Base-by-base conservation (phyloP, 2,797 vertebrate species). In the Microctenopoma steveboyesi region DNA sequence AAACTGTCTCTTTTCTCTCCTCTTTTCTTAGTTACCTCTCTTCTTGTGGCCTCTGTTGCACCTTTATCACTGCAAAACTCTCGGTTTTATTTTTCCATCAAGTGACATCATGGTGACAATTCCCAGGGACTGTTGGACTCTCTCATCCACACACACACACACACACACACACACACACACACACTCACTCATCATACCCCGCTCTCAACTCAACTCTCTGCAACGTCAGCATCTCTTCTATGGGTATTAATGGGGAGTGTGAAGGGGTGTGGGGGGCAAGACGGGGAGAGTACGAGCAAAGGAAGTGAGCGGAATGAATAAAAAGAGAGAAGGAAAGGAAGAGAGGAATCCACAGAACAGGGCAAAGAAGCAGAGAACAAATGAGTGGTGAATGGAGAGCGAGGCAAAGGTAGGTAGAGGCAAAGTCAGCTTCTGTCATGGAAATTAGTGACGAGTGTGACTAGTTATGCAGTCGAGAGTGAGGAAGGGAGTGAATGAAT, bases 171-270 rank as follows among this genome's bases (percentile, higher is more conserved):
- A 27, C 11, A 4, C 5, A 65, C 4, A 27, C 11, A 4, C 5
- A 6, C 16, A 8, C 18, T 18, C 18, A 22, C 18, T 28, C 4
- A 11, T 25, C 54, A 69, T 67, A 28, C 22, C 30, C 37, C 69
- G 16, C n/a, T 51, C 62, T 37, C 90, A 49, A 54, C 78, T 72
- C 91, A 79, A 92, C 77, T 45, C 76, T 86, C 87, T 94, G 94
- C 93, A 89, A 92, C 93, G 92, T 95, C 95, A 96, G 95, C 95
- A 93, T 94, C 93, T 95, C 89, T 90, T 86, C 92, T 82, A 85
- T 77, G 86, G 83, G 91, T 90, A 86, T 45, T 5, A 81, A 68
- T 78, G 62, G 77, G 73, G 55, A 52, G 75, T 74, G 78, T 78
- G 86, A 90, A 64, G 68, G 62, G 78, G 72, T 75, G 65, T 40